Base-by-base conservation (phyloP, 1,140 invertebrate genomes). In the Dysdera silvatica region DNA sequence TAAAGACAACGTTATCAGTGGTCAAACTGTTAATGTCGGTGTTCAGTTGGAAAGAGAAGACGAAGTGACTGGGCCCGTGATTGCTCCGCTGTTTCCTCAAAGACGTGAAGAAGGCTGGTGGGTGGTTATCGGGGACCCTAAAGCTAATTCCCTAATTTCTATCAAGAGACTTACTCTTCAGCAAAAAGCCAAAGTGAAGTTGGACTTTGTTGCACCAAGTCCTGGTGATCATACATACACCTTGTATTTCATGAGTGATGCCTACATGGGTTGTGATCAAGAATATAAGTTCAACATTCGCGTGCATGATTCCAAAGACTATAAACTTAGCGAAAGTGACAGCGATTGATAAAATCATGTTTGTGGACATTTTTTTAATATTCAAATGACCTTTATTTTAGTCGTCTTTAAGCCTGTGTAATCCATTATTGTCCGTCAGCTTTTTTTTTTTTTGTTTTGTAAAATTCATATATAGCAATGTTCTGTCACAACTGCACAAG, bases 91-190 rank as follows among this genome's bases (percentile, higher is more conserved):
- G 77, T 99, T 96, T 80, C 95, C 96, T 41, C 89, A 91, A 83
- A 96, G 96, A 85, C 85, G 95, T 48, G 96, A 99, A 77, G 96
- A 99, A 80, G 94, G 95, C 37, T 99, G 97, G 96, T 99, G 97
- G 95, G 89, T 99, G 5, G 95, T 99, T 18, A 94, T 99, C 72
- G 95, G 96, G 1, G 95, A 98, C 76, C 89, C 92, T 0, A 92
- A 91, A 72, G 83, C 82, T 2, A 99, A 99, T 78, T 92, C 91
- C 0, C 77, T 99, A 16, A 81, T 98, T 0, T 97, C 93, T 3
- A 99, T 99, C 72, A 99, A 99, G 75, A 82, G 96, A 20, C 78
- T 97, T 18, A 95, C 91, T 0, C 79, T 98, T 0, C 93, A 95
- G 69, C 88, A 95, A 71, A 94, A 90, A 69, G 92, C 94, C 0